Conservation (phyloP, 2,888 invertebrate species). For the Thecophora atra region DNA sequence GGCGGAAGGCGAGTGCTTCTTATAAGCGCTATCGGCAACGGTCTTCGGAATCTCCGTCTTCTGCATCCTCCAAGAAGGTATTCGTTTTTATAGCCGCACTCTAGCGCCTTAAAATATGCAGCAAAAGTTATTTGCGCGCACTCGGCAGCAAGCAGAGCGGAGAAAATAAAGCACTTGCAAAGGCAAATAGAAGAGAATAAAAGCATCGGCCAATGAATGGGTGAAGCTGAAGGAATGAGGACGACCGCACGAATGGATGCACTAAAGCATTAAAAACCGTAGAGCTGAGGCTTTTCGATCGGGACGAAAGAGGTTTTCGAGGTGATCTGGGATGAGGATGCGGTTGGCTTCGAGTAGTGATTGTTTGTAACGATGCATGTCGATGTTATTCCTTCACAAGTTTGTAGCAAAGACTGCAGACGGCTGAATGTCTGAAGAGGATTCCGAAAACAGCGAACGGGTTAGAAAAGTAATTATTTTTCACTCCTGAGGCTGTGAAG, state of each 20-base stretch:
- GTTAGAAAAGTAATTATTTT: conserved; percentile 31
- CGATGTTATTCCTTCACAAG: background rate
- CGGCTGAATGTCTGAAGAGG: background rate
- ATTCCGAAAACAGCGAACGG: background rate
- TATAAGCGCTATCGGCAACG: background rate
- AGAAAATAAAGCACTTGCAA: background rate
- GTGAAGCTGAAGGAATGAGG: background rate
- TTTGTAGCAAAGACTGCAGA: background rate
- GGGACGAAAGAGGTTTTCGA: background rate
- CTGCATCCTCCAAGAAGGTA: background rate
- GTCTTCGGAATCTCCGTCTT: background rate
- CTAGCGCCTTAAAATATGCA: conserved; percentile 25
- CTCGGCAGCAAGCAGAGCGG: background rate
- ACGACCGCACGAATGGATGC: background rate
- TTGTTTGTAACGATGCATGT: background rate
- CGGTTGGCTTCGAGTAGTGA: too few relatives aligned
- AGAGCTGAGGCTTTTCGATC: background rate
- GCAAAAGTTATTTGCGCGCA: background rate
- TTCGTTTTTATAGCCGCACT: conserved; percentile 4
- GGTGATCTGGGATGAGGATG: too few relatives aligned
- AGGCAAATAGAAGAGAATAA: background rate
- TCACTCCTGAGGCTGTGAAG: conserved; percentile 4
- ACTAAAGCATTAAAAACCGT: background rate
- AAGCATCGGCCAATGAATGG: background rate
- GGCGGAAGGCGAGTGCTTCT: too few relatives aligned